Base-by-base conservation (phyloP, 2,888 invertebrate species). In the Dastarcus helophoroides region DNA sequence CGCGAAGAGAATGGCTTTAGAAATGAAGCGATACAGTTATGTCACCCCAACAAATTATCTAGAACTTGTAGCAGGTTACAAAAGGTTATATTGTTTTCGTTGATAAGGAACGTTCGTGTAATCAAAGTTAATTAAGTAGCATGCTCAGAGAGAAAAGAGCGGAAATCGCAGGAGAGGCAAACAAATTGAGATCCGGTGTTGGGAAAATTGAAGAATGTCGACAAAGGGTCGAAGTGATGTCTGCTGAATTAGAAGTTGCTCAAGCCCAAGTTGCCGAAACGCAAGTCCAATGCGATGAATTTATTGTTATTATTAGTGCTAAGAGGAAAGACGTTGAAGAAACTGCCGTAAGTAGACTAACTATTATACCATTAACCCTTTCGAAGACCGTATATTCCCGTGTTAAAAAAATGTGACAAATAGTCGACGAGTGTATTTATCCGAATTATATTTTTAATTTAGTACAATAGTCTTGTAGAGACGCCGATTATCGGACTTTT, bases 1-100 rank as follows among this genome's bases (percentile, higher is more conserved):
- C 56, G 85, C 83, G 1, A 62, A 62, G 12, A 64, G 65, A 50
- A 89, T 90, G 89, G 67, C 73, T 43, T 49, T 61, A 5, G 84
- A 89, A 64, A 75, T 85, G 67, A 75, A 80, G 35, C 63, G 90
- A 7, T 73, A 78, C 51, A 88, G 83, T 60, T 89, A 90, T 56
- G 88, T 90, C 24, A 90, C 90, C 0, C 86, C 89, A 0, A 82
- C 82, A 14, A 89, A 88, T 61, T 90, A 85, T 48, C 64, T 90
- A 33, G 85, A 89, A 51, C 68, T 90, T 8, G 86, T 90, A 1
- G 65, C 76, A 1, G 84, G 86, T 5, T 90, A 86, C 51, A 84
- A 85, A 56, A 70, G 69, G 83, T 84, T 64, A 67, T 22, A 10
- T 24, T 24, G 26, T 26, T 16, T 7, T 8, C 27, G 12, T 22